A percentile compares a stretch with the other conserved stretches of the same genome.
Evolutionary conservation across 2,888 invertebrate genomes (phyloP).

Genomic region (Pantelozetes paolii): DNA sequence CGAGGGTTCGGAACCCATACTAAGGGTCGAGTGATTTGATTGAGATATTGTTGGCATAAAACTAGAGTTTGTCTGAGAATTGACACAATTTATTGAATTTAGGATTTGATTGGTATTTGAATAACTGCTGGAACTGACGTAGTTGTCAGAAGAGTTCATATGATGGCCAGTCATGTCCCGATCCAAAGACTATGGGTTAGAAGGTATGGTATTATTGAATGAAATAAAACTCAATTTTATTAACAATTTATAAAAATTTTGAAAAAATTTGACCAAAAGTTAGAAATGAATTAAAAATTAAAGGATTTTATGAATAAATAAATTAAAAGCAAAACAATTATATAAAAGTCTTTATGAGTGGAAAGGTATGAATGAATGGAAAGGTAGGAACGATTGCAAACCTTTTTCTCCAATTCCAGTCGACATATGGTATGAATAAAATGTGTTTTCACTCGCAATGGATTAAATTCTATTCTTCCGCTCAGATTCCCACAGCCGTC

Average conservation of each 20-base stretch:
- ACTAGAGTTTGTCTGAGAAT: constrained; percentile 41
- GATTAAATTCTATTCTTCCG: constrained; percentile 94
- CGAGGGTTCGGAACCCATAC: constrained; percentile 40
- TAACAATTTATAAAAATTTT: neutral
- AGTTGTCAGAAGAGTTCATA: constrained; percentile 9
- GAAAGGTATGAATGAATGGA: neutral
- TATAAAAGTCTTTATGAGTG: neutral
- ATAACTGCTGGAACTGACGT: constrained; percentile 39
- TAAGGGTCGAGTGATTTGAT: constrained; percentile 5
- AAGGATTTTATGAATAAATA: neutral
- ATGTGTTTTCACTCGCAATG: constrained; percentile 88
- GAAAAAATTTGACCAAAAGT: neutral
- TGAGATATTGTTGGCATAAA: constrained; percentile 29
- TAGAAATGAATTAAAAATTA: neutral
- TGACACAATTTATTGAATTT: constrained; percentile 20
- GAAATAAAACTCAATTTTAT: neutral
- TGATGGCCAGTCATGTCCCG: constrained; percentile 2
- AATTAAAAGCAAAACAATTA: neutral
- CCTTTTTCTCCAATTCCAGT: constrained; percentile 70
- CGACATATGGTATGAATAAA: constrained; percentile 95
- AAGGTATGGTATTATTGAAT: too few relatives aligned
- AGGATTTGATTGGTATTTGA: constrained; percentile 22
- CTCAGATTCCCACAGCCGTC: constrained; percentile 88
- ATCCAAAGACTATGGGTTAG: neutral
- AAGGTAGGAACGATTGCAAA: constrained; percentile 37